Evolutionary conservation across 2,797 vertebrate species (phyloP).

Genomic region (Eulemur rubriventer): DNA sequence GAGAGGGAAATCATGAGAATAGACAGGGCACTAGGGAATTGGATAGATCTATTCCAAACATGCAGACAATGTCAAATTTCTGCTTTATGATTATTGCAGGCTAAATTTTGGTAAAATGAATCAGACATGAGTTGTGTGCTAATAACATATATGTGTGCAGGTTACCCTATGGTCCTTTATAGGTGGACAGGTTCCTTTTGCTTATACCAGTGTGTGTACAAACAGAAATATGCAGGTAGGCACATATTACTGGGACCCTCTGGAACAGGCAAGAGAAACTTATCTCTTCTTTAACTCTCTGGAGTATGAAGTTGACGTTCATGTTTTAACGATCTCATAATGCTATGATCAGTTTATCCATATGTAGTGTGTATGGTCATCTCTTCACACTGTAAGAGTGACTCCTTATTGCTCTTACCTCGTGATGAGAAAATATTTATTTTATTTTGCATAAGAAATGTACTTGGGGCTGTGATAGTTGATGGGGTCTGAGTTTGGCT

Average conservation of each 20-base stretch:
- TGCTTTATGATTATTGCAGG: background rate
- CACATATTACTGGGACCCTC: background rate
- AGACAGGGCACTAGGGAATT: background rate
- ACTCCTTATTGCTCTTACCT: background rate
- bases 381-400: background rate
- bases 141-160: no score
- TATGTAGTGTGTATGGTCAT: background rate
- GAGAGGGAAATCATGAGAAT: background rate
- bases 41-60: background rate
- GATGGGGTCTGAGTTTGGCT: background rate
- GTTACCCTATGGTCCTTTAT: background rate
- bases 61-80: background rate
- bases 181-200: background rate
- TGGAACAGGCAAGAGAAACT: background rate
- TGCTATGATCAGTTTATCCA: background rate
- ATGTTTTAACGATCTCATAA: background rate
- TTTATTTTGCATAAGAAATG: slow-evolving; percentile 44
- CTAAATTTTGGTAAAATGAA: slow-evolving; percentile 32
- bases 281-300: background rate
- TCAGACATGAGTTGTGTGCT: background rate
- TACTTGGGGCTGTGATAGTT: background rate
- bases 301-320: background rate
- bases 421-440: background rate
- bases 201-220: background rate
- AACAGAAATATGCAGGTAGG: background rate